These are phyloP conservation scores for Pagrus major DNA, from an alignment of 2,113 vertebrate species.

Conservation along the genomic window DNA sequence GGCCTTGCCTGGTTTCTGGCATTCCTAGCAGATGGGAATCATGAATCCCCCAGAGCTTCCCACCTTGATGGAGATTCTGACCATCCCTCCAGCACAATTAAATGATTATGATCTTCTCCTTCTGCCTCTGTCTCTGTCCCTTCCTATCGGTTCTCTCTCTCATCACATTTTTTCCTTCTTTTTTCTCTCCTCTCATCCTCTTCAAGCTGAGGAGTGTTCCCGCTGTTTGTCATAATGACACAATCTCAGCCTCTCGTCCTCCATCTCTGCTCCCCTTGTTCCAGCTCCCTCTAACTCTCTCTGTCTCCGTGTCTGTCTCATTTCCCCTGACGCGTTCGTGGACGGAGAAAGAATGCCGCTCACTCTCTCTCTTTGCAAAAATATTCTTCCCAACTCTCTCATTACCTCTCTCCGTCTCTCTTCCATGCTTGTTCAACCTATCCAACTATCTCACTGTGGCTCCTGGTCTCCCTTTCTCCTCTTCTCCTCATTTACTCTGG, in stretches of 20 bases:
- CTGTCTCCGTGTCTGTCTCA: constrained; percentile 58
- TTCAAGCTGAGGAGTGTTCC: constrained; percentile 63
- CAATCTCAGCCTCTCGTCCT: constrained; percentile 71
- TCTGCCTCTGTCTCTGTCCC: constrained; percentile 56
- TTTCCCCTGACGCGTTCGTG: constrained; percentile 54
- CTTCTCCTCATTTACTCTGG: constrained; percentile 73
- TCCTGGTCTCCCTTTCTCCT: constrained; percentile 48
- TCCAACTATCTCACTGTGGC: constrained; percentile 40
- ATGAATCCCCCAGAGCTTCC: constrained; percentile 51
- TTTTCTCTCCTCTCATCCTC: constrained; percentile 66
- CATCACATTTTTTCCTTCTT: constrained; percentile 54
- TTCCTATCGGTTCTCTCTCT: constrained; percentile 48
- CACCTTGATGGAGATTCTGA: constrained; percentile 74
- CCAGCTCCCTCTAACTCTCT: constrained; percentile 48
- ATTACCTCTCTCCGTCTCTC: constrained; percentile 48
- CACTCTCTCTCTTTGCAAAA: constrained; percentile 31
- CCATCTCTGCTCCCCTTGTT: constrained; percentile 66
- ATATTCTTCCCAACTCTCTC: constrained; percentile 63
- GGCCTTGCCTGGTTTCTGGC: constrained; percentile 34
- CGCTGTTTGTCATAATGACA: constrained; percentile 83
- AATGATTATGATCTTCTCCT: constrained; percentile 84
- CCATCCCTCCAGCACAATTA: constrained; percentile 82
- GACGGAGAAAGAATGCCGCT: constrained; percentile 51
- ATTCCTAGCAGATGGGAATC: constrained; percentile 61
- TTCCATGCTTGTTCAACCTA: constrained; percentile 42